Evolutionary conservation across 2,113 vertebrate genomes (phyloP).

Genomic region (Colius striatus): DNA sequence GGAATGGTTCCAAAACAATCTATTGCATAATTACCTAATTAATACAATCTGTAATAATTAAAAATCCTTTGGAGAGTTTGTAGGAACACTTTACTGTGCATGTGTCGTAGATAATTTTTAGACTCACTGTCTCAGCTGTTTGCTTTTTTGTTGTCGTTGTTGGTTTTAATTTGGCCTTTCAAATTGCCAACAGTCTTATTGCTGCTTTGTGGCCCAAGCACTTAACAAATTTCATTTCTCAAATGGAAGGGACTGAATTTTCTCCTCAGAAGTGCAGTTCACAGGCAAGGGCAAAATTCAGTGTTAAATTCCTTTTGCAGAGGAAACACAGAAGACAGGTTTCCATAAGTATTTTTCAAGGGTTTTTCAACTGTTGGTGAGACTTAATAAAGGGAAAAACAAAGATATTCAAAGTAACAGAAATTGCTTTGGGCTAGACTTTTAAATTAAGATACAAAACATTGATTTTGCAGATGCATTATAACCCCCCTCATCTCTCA

Average conservation of each 20-base stretch:
- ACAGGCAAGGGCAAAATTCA: not conserved
- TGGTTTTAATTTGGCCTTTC: slow-evolving; percentile 68
- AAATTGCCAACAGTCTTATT: slow-evolving; percentile 65
- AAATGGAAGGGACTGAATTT: slow-evolving; percentile 30
- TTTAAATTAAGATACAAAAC: slow-evolving; percentile 6
- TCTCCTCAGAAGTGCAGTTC: slow-evolving; percentile 15
- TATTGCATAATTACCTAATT: slow-evolving; percentile 73
- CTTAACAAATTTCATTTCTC: slow-evolving; percentile 69
- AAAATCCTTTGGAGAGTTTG: slow-evolving; percentile 72
- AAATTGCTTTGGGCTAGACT: slow-evolving; percentile 2
- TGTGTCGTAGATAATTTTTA: slow-evolving; percentile 54
- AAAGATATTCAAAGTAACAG: not conserved
- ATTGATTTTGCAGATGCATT: not conserved
- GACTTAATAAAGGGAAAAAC: slow-evolving; percentile 10
- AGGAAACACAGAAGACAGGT: not conserved
- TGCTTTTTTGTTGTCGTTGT: slow-evolving; percentile 2
- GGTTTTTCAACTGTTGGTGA: not conserved
- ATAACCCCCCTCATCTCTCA: not conserved
- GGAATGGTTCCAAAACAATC: slow-evolving; percentile 62
- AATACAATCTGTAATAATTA: slow-evolving; percentile 76
- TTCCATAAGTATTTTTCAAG: not conserved
- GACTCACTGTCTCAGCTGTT: slow-evolving; percentile 54
- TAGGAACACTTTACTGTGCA: slow-evolving; percentile 32
- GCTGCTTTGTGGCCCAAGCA: slow-evolving; percentile 59
- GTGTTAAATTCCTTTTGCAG: not conserved